A percentile compares a stretch with the other conserved stretches of the same genome.
Conservation (phyloP, 2,113 vertebrate genomes). For the Chloropsis cyanopogon region DNA sequence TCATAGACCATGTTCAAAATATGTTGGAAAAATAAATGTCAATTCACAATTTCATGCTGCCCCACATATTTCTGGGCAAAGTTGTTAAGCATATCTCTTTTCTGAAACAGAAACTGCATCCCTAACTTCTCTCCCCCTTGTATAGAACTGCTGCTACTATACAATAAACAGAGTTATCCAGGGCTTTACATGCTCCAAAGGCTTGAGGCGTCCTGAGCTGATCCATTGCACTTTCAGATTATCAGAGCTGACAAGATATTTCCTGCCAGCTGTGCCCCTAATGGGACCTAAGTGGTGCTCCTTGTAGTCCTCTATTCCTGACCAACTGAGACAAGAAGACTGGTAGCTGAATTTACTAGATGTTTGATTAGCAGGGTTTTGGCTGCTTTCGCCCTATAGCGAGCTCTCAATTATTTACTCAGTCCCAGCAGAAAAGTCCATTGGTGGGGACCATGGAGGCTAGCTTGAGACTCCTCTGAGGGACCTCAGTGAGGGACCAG, state of each 20-base stretch:
- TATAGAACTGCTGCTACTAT: not conserved
- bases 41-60: not conserved
- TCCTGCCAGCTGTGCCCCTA: slow-evolving; percentile 44
- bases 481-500: accelerated
- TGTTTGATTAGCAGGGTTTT: slow-evolving; percentile 17
- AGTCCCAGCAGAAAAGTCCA: not conserved
- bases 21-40: not conserved
- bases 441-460: not conserved
- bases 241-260: not conserved
- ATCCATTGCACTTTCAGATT: slow-evolving; percentile 42
- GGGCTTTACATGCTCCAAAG: not conserved
- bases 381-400: not conserved
- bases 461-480: not conserved
- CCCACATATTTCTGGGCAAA: not conserved
- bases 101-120: slow-evolving; percentile 11
- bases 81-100: not conserved
- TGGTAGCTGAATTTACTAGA: slow-evolving; percentile 16
- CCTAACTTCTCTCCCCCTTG: not conserved
- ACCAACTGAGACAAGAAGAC: slow-evolving; percentile 24
- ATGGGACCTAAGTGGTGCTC: slow-evolving; percentile 42
- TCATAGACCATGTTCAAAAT: not conserved
- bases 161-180: slow-evolving; percentile 10
- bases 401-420: not conserved
- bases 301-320: slow-evolving; percentile 1
- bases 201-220: slow-evolving; percentile 12